phyloP scores from a whole-genome alignment of 2,797 vertebrate species.

The Petrocephalus sullivani region DNA sequence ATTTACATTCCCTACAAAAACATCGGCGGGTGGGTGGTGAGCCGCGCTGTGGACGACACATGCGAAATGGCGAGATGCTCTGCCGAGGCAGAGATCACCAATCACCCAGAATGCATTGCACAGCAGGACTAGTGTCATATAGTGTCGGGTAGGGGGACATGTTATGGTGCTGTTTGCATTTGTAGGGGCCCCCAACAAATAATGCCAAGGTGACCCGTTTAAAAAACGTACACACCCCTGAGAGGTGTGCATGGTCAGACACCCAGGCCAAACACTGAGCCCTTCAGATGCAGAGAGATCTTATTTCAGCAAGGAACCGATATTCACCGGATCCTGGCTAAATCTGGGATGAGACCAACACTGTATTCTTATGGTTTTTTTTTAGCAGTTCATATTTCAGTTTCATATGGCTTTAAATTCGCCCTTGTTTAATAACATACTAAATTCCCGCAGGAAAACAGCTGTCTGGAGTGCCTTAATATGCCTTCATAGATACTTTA shows the following conservation, averaged over 20 bases:
- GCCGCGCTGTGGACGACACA: neutral
- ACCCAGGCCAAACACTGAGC: neutral
- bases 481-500: neutral
- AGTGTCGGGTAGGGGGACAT: neutral
- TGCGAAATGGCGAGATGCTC: neutral
- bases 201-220: neutral
- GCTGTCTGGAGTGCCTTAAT: neutral
- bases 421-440: conserved; percentile 6
- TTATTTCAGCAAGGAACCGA: neutral
- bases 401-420: conserved; percentile 1
- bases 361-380: neutral
- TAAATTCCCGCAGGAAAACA: neutral
- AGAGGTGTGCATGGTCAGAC: neutral
- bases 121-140: neutral
- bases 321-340: neutral
- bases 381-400: neutral
- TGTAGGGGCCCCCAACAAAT: neutral
- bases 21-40: neutral
- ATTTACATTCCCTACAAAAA: neutral
- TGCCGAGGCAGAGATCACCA: neutral
- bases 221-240: neutral
- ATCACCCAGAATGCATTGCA: neutral
- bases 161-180: neutral
- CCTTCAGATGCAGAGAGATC: neutral
- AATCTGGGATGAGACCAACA: neutral